These are phyloP conservation scores for Pachypanchax playfairii DNA, from an alignment of 2,113 vertebrate species.

Conservation along the genomic window DNA sequence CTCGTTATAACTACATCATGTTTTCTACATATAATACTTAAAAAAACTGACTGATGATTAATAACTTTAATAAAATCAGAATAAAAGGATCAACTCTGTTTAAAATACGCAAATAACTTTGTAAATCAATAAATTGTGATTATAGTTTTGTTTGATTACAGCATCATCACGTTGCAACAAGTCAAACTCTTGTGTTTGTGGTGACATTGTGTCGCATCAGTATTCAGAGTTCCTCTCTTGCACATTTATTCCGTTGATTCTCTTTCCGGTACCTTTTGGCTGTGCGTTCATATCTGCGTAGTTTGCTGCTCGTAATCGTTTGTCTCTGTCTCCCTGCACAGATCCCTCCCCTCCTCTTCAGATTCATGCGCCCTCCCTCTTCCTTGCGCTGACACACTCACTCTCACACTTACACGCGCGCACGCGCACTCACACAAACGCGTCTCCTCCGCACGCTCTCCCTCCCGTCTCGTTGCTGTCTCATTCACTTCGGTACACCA, in stretches of 20 bases:
- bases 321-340: slow-evolving; percentile 53
- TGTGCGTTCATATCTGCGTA: slow-evolving; percentile 79
- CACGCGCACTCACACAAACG: slow-evolving; percentile 44
- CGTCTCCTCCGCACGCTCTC: slow-evolving; percentile 52
- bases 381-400: slow-evolving; percentile 51
- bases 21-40: slow-evolving; percentile 16
- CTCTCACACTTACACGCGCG: slow-evolving; percentile 38
- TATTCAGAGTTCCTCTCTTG: background rate
- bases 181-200: too few relatives aligned
- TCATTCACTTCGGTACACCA: slow-evolving; percentile 77
- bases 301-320: slow-evolving; percentile 63
- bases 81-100: background rate
- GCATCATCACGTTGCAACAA: too few relatives aligned
- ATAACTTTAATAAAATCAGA: background rate
- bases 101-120: background rate
- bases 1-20: background rate
- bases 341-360: slow-evolving; percentile 52
- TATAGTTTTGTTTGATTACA: background rate
- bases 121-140: background rate
- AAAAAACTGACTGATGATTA: background rate
- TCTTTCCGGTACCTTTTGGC: slow-evolving; percentile 80
- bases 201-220: background rate
- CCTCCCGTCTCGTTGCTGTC: slow-evolving; percentile 68
- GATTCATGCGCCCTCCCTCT: slow-evolving; percentile 42
- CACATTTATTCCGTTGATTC: slow-evolving; percentile 55